Evolutionary conservation across 2,888 invertebrate species (phyloP).

Genomic region (Drosophila rellima): DNA sequence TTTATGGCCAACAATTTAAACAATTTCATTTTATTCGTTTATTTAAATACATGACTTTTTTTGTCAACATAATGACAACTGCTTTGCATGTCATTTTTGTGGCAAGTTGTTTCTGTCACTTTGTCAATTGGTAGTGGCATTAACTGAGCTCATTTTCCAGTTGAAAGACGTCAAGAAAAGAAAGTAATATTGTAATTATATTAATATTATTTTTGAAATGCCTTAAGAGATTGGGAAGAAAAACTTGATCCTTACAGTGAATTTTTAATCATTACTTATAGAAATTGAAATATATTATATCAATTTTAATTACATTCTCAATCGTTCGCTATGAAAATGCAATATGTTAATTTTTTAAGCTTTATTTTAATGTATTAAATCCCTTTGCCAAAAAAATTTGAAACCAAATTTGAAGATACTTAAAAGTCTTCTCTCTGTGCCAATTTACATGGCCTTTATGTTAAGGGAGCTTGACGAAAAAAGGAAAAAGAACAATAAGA

Average conservation of each 20-base stretch:
- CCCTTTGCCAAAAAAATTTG: not conserved
- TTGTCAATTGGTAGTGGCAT: constrained; percentile 38
- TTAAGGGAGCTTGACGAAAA: constrained; percentile 13
- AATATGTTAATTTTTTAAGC: not conserved
- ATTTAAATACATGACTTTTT: constrained; percentile 35
- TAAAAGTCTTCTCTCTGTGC: constrained; percentile 7
- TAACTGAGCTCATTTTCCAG: constrained; percentile 5
- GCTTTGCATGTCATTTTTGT: constrained; percentile 75
- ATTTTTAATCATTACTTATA: not conserved
- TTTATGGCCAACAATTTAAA: constrained; percentile 68
- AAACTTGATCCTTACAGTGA: not conserved
- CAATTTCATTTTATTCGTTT: constrained; percentile 62
- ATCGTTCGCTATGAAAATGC: not conserved
- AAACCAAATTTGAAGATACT: not conserved
- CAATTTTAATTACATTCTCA: not conserved
- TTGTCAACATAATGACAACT: constrained; percentile 68
- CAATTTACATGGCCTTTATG: constrained; percentile 36
- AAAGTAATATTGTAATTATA: constrained; percentile 5
- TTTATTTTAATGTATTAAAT: not conserved
- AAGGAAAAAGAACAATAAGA: constrained; percentile 58
- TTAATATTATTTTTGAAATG: not conserved
- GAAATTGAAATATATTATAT: not conserved
- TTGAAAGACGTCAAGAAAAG: not conserved
- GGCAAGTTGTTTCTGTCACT: constrained; percentile 64
- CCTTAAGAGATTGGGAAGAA: not conserved